Percentiles rank a stretch among this genome's conserved stretches.
Conservation (phyloP, 2,797 vertebrate genomes). For the Syngnathus acus region DNA sequence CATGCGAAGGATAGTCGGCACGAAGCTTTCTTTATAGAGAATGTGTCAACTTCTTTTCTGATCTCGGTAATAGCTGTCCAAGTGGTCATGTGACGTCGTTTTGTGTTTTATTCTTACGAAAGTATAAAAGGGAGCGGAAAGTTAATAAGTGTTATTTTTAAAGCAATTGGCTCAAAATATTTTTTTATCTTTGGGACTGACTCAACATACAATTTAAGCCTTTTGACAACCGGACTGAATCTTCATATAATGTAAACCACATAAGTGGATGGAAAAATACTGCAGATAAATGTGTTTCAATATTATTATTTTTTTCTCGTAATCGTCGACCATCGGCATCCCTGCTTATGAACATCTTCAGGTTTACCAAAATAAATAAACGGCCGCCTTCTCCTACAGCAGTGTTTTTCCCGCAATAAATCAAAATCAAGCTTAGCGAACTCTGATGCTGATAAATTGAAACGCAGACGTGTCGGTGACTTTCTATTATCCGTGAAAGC, state of each 20-base stretch:
- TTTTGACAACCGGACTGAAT: not conserved
- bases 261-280: not conserved
- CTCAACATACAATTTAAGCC: not conserved
- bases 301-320: not conserved
- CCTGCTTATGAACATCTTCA: not conserved
- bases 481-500: not conserved
- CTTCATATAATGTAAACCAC: not conserved
- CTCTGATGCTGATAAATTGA: not conserved
- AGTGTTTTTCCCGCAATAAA: not conserved
- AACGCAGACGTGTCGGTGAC: not conserved
- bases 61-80: not conserved
- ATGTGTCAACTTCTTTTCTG: not conserved
- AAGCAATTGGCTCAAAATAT: not conserved
- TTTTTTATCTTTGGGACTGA: not conserved
- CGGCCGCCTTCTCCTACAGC: not conserved
- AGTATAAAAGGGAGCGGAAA: too few relatives aligned
- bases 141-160: too few relatives aligned
- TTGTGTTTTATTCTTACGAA: not conserved
- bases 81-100: not conserved
- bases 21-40: conserved; percentile 7
- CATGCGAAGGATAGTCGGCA: conserved; percentile 41
- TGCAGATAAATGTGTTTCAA: not conserved
- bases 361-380: not conserved
- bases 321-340: not conserved
- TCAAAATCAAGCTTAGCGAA: not conserved